A percentile compares a stretch with the other conserved stretches of the same genome.
These are phyloP conservation scores for Pteropus rufus DNA, from an alignment of 2,797 vertebrate genomes.

Conservation along the genomic window DNA sequence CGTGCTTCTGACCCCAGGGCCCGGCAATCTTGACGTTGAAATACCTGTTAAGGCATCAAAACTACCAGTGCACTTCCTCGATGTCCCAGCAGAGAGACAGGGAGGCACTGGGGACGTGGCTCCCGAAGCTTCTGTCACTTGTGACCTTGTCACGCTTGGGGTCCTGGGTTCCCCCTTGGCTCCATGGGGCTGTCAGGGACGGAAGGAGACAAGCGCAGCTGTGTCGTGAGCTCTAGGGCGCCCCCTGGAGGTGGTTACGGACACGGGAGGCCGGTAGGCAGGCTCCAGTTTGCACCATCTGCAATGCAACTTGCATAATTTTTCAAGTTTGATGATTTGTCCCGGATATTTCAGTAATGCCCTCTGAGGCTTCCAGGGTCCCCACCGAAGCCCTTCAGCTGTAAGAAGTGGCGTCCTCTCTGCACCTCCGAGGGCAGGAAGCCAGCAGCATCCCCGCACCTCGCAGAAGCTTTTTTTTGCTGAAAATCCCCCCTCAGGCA, in stretches of 20 bases:
- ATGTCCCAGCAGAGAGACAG: neutral
- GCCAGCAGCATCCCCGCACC: neutral
- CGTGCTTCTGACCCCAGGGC: neutral
- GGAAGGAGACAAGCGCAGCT: neutral
- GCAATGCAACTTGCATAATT: neutral
- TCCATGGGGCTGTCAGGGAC: neutral
- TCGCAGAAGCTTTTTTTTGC: neutral
- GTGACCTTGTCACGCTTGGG: neutral
- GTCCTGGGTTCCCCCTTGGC: neutral
- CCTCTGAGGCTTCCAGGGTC: neutral
- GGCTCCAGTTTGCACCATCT: neutral
- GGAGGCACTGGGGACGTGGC: neutral
- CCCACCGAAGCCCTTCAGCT: neutral
- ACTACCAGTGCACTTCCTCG: neutral
- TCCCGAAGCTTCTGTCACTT: neutral
- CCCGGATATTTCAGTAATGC: neutral
- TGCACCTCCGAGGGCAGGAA: neutral
- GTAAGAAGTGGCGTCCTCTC: neutral
- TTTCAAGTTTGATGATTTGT: neutral
- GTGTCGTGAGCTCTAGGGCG: neutral
- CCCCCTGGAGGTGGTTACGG: neutral
- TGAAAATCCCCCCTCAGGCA: neutral
- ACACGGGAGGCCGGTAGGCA: neutral
- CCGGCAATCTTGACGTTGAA: neutral
- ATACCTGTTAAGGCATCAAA: neutral